Base-by-base conservation (phyloP, 2,888 invertebrate genomes). In the Drosophila paramelanica region DNA sequence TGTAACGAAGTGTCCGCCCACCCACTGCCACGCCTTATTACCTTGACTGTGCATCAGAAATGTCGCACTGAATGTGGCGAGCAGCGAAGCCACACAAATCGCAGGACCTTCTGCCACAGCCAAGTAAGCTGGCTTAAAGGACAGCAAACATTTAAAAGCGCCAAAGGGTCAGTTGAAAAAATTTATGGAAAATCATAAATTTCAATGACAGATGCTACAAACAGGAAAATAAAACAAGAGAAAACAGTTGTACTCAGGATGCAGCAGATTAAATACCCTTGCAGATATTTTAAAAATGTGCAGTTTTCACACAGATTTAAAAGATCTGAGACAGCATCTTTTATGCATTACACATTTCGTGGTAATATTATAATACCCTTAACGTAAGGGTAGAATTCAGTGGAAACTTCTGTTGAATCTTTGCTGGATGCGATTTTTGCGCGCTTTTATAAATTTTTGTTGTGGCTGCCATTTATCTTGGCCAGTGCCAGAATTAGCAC, bases 401-500 rank as follows among this genome's bases (percentile, higher is more conserved):
- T 45, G 39, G 20, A 36, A 49, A 31, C 39, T 41, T 53, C 41
- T 33, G 43, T 41, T 31, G 20, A 36, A 49, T 43, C 39, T 41
- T 53, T 49, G 25, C n/a, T 20, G 36, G 7, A 25, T 41, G 11
- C 20, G 39, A 38, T 62, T 74, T 74, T 51, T 38, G 59, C 49
- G 65, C 49, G 51, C 56, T 61, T 68, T 60, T 52, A 71, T 59
- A 70, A 79, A 71, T 81, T 65, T 79, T 62, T 67, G 51, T 60
- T 67, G 82, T 56, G 82, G 75, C 55, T 49, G 53, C 78, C 76
- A 84, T 88, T 87, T 79, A 84, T 86, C 89, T 76, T 77, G 73
- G 55, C 42, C 66, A 73, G 61, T 68, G 68, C 65, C 70, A 58
- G 77, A 83, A 79, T 74, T 84, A 81, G 70, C 67, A 56, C 51